A percentile compares a stretch with the other conserved stretches of the same genome.
phyloP scores from a whole-genome alignment of 2,113 vertebrate species.

The Nannospalax galili region DNA sequence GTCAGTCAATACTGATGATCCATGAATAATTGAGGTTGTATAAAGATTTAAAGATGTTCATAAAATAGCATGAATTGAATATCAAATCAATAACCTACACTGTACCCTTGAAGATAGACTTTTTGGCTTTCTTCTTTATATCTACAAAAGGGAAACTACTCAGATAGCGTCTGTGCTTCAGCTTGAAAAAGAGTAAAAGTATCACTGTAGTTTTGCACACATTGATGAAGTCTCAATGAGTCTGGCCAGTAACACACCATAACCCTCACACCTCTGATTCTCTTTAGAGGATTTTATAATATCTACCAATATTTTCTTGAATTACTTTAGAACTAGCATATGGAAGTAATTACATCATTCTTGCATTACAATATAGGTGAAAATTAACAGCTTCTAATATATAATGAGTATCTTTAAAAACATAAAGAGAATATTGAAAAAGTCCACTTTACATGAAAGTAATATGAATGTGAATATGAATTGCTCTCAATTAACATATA shows the following conservation, averaged over 20 bases:
- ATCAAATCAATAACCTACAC: background rate
- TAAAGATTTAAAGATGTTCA: conserved; percentile 32
- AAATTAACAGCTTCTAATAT: background rate
- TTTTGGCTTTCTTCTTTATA: background rate
- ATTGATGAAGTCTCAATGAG: background rate
- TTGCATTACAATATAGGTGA: background rate
- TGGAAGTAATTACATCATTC: background rate
- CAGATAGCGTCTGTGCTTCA: background rate
- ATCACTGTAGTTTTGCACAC: background rate
- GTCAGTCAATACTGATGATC: background rate
- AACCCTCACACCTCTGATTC: background rate
- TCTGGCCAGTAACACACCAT: background rate
- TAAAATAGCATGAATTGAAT: background rate
- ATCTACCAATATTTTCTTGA: background rate
- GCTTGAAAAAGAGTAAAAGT: background rate
- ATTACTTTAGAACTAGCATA: background rate
- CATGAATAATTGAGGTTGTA: conserved; percentile 27
- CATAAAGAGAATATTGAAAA: background rate
- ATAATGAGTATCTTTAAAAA: background rate
- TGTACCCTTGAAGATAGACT: background rate
- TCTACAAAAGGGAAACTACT: background rate
- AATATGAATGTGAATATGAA: background rate
- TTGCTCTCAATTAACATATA: background rate
- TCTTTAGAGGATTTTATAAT: background rate
- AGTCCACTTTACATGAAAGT: background rate